Evolutionary conservation across 2,888 invertebrate genomes (phyloP), one percentile per base, ranked within the genome.

Genomic region (Leptinotarsa rubiginosa): DNA sequence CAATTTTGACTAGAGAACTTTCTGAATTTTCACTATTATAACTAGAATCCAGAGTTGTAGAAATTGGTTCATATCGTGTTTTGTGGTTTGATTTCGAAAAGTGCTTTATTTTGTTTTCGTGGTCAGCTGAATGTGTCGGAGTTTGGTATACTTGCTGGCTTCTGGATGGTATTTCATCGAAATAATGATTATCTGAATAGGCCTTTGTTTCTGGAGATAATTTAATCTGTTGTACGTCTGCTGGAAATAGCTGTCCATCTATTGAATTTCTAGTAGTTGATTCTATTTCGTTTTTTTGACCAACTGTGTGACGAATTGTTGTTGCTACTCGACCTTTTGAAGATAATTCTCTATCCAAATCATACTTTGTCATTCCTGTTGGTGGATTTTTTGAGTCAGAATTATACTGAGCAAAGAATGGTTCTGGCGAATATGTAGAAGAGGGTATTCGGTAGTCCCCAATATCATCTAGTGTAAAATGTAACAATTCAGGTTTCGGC

Each of bases 401-500:
- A 22, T 56, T 18, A 47, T 47, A 56, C 52, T 56, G 41, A 47
- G 49, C 47, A n/a, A 56, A 41, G 22, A 62, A 64, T 41, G 64
- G 54, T 22, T 71, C 56, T 31, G 50, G 73, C 47, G 65, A 69
- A 59, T 65, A 73, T 31, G 52, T 69, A 12, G 71, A 50, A 47
- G 64, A 31, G 22, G 72, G 12, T 16, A 62, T 16, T 50, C 64
- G 16, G 16, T 70, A 73, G 22, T 75, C 50, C 10, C 73, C 66
- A 66, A 72, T 71, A 20, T 75, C 64, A 1, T 78, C 74, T 13
- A 70, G 31, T 52, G 47, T 52, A 54, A 72, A 78, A 18, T 75
- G 75, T 41, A 72, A n/a, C 4, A 72, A 13, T 15, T 78, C 73
- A 54, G 78, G 76, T 69, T 74, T 65, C 16, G 72, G 72, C 13